These are phyloP conservation scores for Probaryconus sp. DNA, from an alignment of 1,140 invertebrate genomes.

Conservation along the genomic window DNA sequence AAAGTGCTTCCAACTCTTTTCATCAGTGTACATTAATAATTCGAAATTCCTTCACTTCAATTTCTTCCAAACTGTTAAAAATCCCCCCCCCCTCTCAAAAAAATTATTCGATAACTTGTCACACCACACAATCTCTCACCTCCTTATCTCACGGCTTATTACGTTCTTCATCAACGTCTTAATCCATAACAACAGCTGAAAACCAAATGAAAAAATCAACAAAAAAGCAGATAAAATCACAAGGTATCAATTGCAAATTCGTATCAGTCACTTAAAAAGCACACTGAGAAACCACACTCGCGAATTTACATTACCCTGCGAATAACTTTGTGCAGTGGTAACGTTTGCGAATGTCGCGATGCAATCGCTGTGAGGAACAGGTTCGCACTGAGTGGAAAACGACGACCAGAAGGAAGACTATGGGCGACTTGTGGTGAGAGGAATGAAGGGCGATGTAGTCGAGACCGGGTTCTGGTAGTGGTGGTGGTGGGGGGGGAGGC, in stretches of 20 bases:
- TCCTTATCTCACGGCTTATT: constrained; percentile 32
- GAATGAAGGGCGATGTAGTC: too few species aligned
- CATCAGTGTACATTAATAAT: too few species aligned
- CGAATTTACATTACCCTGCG: constrained; percentile 17
- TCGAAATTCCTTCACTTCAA: too few species aligned
- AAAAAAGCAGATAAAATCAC: background rate
- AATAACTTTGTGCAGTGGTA: constrained; percentile 3
- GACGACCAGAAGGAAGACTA: constrained; percentile 1
- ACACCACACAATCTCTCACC: constrained; percentile 33
- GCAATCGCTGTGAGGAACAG: constrained; percentile 9
- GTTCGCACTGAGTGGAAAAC: constrained; percentile 36
- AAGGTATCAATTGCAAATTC: too few species aligned
- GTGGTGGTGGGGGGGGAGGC: background rate
- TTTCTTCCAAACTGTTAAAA: constrained; percentile 11
- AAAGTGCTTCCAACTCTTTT: too few species aligned
- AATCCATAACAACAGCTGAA: constrained; percentile 29
- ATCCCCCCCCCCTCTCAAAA: too few species aligned
- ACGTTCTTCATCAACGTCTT: constrained; percentile 33
- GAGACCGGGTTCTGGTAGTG: background rate
- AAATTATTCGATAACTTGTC: too few species aligned
- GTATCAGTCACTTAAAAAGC: constrained; percentile 1
- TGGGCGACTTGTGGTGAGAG: background rate
- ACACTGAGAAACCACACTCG: constrained; percentile 19
- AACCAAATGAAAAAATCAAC: constrained; percentile 1
- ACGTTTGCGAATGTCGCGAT: background rate